Base-by-base conservation (phyloP, 1,140 invertebrate species). In the Archivesica marissinica region DNA sequence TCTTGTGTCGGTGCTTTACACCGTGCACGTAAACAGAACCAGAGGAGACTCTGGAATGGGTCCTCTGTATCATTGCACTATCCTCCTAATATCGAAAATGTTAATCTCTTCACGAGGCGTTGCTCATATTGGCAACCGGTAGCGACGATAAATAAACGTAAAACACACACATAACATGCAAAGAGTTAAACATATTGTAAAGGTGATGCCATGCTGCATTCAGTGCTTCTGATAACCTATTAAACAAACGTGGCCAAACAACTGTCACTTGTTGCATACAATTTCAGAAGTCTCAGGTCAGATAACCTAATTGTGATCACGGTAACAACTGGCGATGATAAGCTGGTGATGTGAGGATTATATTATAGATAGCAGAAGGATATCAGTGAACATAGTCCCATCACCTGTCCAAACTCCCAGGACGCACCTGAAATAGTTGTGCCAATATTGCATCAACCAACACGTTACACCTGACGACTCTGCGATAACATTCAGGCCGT, bases 351-450 rank as follows among this genome's bases (percentile, higher is more conserved):
- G 68, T 72, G 39, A 72, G 3, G 15, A 25, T 30, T 28, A 3
- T 1, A 15, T 50, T 47, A 4, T 25, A 72, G 68, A 72, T 72
- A 72, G 25, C 3, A 6, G 3, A 20, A 30, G 25, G 33, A 50
- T 47, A 59, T 77, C 35, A 61, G 56, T 7, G 33, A 76, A 56
- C 30, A 23, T 76, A 35, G 50, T 52, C 23, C 77, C 38, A 66
- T 25, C 77, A 79, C 41, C 77, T 79, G 77, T 61, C 11, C 30
- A 59, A 47, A 64, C 77, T 79, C 77, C 61, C 77, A 79, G 20
- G 44, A 23, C 25, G 28, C 11, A 64, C 38, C 33, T 66, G 61
- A 64, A 79, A 61, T 13, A 20, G 39, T 54, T 35, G 6, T n/a
- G 44, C 52, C 72, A 47, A 75, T 13, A 35, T 54, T 33, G 47